phyloP scores from a whole-genome alignment of 2,113 vertebrate genomes.

The Phrynocephalus versicolor region DNA sequence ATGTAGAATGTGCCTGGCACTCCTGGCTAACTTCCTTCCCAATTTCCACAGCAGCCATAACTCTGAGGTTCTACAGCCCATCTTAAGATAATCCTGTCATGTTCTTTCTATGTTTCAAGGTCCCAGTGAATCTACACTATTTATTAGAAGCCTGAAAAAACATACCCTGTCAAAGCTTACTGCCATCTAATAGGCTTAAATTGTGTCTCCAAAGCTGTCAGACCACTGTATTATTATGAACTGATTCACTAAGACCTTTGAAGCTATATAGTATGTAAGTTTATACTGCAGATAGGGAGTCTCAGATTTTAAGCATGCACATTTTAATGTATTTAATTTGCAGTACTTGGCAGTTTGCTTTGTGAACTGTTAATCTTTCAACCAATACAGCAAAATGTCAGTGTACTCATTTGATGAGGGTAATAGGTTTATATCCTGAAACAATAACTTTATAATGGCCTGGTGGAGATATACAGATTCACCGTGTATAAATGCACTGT shows the following conservation, averaged over 20 bases:
- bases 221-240: constrained; percentile 63
- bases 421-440: constrained; percentile 77
- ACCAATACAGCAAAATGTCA: constrained; percentile 76
- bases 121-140: constrained; percentile 36
- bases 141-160: constrained; percentile 65
- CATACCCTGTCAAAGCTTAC: constrained; percentile 61
- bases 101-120: constrained; percentile 39
- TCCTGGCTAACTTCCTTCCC: background rate
- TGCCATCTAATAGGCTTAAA: constrained; percentile 60
- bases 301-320: constrained; percentile 66
- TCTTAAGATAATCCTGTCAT: constrained; percentile 22
- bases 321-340: constrained; percentile 77
- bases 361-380: constrained; percentile 78
- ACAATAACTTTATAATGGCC: constrained; percentile 77
- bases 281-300: constrained; percentile 58
- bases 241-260: constrained; percentile 59
- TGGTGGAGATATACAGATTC: constrained; percentile 61
- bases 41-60: background rate
- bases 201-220: constrained; percentile 61
- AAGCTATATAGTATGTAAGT: constrained; percentile 57
- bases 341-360: constrained; percentile 70
- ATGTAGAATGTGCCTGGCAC: background rate
- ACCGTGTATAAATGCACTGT: constrained; percentile 40
- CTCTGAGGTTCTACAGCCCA: background rate
- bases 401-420: constrained; percentile 72